Evolutionary conservation across 2,113 vertebrate genomes (phyloP).

Genomic region (Bubalus kerabau): DNA sequence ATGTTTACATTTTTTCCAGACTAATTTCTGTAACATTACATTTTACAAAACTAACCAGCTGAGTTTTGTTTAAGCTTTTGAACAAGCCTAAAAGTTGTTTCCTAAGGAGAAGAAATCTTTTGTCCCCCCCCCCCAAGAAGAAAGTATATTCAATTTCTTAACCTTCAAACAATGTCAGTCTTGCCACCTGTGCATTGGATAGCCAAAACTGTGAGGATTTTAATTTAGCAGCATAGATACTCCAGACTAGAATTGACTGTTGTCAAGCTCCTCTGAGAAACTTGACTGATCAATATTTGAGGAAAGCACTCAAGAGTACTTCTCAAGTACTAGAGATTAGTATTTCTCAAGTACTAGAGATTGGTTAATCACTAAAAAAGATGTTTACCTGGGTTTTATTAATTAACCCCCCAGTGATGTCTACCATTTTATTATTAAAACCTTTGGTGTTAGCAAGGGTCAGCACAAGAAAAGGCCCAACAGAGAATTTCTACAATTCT

Average conservation of each 20-base stretch:
- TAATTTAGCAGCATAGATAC: not conserved
- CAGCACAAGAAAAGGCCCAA: not conserved
- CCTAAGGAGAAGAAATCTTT: not conserved
- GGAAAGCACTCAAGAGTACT: not conserved
- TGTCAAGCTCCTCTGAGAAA: not conserved
- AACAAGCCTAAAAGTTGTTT: not conserved
- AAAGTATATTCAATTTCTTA: not conserved
- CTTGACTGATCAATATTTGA: not conserved
- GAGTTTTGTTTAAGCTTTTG: not conserved
- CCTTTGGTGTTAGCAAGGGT: not conserved
- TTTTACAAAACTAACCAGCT: not conserved
- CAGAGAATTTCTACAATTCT: not conserved
- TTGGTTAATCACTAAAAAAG: conserved; percentile 12
- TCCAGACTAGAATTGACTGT: not conserved
- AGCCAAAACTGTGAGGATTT: not conserved
- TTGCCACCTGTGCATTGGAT: not conserved
- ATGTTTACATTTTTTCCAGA: not conserved
- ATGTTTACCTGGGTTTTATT: not conserved
- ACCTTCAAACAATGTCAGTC: not conserved
- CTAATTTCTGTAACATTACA: not conserved
- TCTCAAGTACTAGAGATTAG: conserved; percentile 6
- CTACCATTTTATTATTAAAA: conserved; percentile 32
- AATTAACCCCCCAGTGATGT: not conserved
- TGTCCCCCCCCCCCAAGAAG: not conserved
- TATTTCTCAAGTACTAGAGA: not conserved